These are phyloP conservation scores for Brienomyrus longianalis DNA, from an alignment of 2,113 vertebrate genomes.

Conservation along the genomic window DNA sequence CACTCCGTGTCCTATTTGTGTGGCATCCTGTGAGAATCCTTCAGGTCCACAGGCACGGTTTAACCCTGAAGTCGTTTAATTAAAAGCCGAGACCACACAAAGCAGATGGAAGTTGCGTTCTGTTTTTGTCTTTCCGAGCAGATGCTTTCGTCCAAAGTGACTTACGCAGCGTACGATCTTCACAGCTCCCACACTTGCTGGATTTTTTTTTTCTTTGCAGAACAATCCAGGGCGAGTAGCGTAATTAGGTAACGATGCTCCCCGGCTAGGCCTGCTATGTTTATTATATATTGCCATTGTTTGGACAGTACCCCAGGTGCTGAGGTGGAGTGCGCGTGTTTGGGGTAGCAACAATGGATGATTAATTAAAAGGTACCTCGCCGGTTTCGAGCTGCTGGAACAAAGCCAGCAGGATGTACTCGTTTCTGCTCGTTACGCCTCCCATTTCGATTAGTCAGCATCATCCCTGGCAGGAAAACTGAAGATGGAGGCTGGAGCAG, in stretches of 20 bases:
- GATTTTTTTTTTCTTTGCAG: background rate
- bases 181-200: background rate
- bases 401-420: background rate
- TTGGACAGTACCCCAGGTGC: background rate
- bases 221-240: background rate
- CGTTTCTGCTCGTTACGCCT: background rate
- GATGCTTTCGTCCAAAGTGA: background rate
- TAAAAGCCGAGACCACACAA: background rate
- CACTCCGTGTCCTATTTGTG: constrained; percentile 10
- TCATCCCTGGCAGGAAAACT: background rate
- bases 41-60: background rate
- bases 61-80: background rate
- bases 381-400: background rate
- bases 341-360: background rate
- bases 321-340: background rate
- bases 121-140: background rate
- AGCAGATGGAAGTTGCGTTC: background rate
- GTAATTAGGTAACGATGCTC: background rate
- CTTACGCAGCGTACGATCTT: background rate
- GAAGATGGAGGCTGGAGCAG: background rate
- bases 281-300: background rate
- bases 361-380: background rate
- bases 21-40: background rate
- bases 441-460: background rate
- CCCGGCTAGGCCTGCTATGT: background rate